Conservation (phyloP, 2,888 invertebrate genomes). For the Cantharis lateralis region DNA sequence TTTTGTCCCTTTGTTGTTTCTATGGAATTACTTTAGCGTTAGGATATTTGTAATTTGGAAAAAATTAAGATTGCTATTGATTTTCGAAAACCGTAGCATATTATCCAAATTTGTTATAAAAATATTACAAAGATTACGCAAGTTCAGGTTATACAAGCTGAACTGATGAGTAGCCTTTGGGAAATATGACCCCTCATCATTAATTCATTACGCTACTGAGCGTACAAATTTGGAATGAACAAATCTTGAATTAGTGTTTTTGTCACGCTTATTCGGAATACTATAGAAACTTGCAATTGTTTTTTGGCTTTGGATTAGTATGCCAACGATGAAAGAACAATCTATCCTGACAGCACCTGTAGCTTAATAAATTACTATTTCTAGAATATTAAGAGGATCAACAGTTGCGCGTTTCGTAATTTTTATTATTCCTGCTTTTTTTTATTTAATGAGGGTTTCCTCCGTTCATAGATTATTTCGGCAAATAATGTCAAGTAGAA, state of each 20-base stretch:
- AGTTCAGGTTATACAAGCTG: not conserved
- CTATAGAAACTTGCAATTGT: not conserved
- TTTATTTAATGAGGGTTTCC: not conserved
- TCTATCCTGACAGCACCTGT: not conserved
- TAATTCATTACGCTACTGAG: not conserved
- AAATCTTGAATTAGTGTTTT: not conserved
- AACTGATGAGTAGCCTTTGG: not conserved
- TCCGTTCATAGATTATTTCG: not conserved
- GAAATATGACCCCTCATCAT: not conserved
- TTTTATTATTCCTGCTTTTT: not conserved
- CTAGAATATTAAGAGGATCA: not conserved
- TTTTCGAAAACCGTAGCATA: too few relatives aligned
- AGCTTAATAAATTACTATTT: not conserved
- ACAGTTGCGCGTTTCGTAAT: not conserved
- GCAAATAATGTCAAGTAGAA: not conserved
- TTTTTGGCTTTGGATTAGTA: not conserved
- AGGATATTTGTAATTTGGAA: too few relatives aligned
- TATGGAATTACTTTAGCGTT: too few relatives aligned
- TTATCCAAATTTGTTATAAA: too few relatives aligned
- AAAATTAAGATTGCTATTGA: too few relatives aligned
- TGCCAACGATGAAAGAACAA: not conserved
- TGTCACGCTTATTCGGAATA: not conserved
- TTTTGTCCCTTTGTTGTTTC: too few relatives aligned
- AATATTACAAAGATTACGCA: not conserved
- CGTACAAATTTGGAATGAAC: not conserved